Evolutionary conservation across 2,797 vertebrate species (phyloP).

Genomic region (Gymnoscopelus braueri): DNA sequence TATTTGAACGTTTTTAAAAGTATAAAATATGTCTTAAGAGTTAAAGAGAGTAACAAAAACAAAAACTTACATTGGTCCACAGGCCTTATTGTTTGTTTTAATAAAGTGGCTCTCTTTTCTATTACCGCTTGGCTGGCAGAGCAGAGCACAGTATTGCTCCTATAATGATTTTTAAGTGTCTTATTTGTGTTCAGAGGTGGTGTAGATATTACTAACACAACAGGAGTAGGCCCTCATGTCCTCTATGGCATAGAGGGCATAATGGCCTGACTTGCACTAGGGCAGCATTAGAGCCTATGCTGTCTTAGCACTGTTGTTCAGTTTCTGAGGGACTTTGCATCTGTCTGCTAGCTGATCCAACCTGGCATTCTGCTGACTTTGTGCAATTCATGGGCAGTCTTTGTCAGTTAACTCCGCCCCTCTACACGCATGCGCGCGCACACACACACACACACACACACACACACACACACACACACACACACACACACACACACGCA

Average conservation of each 20-base stretch:
- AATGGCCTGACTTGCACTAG: too few species aligned
- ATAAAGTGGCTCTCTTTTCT: too few species aligned
- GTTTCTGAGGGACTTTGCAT: slow-evolving; percentile 12
- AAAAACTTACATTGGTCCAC: background rate
- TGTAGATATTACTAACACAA: background rate
- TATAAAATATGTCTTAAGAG: too few species aligned
- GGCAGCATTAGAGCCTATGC: too few species aligned
- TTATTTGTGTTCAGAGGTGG: too few species aligned
- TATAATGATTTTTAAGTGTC: background rate
- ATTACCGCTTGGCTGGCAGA: too few species aligned
- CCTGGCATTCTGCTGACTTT: slow-evolving; percentile 39
- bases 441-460: background rate
- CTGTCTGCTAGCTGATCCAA: slow-evolving; percentile 22
- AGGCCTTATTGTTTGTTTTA: too few species aligned
- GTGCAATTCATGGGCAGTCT: slow-evolving; percentile 13
- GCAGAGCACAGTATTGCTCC: too few species aligned
- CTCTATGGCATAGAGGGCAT: too few species aligned
- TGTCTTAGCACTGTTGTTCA: slow-evolving; percentile 12
- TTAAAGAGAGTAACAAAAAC: too few species aligned
- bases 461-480: background rate
- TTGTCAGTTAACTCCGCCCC: slow-evolving; percentile 38
- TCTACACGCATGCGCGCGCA: background rate
- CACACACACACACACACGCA: background rate
- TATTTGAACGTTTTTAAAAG: too few species aligned
- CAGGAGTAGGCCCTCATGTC: background rate